phyloP scores from a whole-genome alignment of 1,140 invertebrate species.

The Polypedilum vanderplanki region DNA sequence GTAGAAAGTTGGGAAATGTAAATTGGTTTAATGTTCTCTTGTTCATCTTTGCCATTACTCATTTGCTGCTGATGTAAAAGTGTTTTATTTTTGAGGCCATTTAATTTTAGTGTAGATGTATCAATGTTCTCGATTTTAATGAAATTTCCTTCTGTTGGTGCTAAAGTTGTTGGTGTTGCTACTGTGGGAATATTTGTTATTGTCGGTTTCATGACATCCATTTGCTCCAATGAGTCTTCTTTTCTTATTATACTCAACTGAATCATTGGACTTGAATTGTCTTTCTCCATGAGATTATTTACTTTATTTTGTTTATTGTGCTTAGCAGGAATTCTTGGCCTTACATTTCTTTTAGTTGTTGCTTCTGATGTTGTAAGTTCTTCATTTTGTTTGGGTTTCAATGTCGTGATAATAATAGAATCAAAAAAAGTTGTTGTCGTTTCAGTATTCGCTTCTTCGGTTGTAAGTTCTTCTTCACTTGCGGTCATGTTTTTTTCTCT shows the following conservation, averaged over 20 bases:
- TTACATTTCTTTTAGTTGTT: background rate
- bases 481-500: background rate
- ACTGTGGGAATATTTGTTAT: background rate
- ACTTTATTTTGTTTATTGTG: background rate
- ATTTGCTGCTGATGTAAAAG: too few relatives aligned
- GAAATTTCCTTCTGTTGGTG: slow-evolving; percentile 20
- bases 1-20: background rate
- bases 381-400: background rate
- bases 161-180: background rate
- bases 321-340: background rate
- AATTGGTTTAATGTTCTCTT: slow-evolving; percentile 17
- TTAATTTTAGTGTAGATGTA: background rate
- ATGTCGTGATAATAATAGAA: background rate
- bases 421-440: background rate
- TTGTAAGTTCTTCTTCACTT: background rate
- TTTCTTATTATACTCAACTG: slow-evolving; percentile 19
- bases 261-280: background rate
- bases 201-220: background rate
- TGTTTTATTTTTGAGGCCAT: background rate
- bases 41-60: background rate
- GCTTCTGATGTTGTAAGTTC: background rate
- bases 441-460: background rate
- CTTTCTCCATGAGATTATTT: background rate
- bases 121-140: slow-evolving; percentile 17
- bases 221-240: slow-evolving; percentile 22